These are phyloP conservation scores for Himalopsyche anomala DNA, from an alignment of 2,888 invertebrate species.

Conservation along the genomic window DNA sequence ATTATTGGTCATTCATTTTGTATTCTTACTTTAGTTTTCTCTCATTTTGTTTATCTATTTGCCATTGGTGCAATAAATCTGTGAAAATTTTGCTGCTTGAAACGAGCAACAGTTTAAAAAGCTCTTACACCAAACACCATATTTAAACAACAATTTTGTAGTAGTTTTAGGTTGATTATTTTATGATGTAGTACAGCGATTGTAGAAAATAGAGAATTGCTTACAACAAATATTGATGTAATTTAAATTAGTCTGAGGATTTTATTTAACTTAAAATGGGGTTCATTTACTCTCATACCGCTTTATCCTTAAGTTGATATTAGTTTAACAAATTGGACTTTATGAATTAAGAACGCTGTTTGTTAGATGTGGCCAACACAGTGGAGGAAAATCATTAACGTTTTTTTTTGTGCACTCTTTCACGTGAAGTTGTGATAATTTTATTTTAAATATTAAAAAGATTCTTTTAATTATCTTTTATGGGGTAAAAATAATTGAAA, in stretches of 20 bases:
- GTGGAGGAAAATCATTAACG: too few relatives aligned
- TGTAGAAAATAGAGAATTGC: background rate
- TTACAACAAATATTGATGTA: background rate
- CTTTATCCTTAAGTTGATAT: too few relatives aligned
- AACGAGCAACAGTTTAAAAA: background rate
- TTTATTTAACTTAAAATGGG: too few relatives aligned
- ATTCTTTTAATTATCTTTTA: too few relatives aligned
- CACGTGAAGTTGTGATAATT: too few relatives aligned
- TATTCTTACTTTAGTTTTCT: background rate
- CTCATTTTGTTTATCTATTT: background rate
- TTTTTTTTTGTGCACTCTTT: too few relatives aligned
- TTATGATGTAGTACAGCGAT: background rate
- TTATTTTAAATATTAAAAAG: too few relatives aligned
- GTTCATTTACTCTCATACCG: too few relatives aligned
- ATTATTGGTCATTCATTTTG: background rate
- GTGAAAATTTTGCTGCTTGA: background rate
- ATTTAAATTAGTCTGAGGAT: background rate
- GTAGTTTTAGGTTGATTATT: constrained; percentile 17
- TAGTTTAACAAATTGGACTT: too few relatives aligned
- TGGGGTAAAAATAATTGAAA: too few relatives aligned
- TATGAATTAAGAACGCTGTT: too few relatives aligned
- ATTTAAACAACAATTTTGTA: background rate
- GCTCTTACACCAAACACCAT: background rate
- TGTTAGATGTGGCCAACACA: too few relatives aligned
- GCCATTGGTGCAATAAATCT: background rate